A percentile compares a stretch with the other conserved stretches of the same genome.
Conservation (phyloP, 2,888 invertebrate genomes). For the Bombylius major region DNA sequence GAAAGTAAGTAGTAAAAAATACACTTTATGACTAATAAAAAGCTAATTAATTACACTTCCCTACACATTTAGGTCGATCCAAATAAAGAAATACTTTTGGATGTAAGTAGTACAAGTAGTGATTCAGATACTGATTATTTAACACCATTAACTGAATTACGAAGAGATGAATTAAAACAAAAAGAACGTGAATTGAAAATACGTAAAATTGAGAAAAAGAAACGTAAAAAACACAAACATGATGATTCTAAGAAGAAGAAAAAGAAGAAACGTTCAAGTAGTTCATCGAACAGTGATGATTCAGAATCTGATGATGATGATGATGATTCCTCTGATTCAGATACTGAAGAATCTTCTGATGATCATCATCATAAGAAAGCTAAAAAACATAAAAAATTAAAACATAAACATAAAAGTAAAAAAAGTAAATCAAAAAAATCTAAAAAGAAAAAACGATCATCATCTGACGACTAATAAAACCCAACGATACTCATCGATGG, state of each 20-base stretch:
- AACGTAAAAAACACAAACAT: slow-evolving; percentile 11
- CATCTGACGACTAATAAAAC: no score
- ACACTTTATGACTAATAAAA: neutral
- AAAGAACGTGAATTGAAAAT: slow-evolving; percentile 45
- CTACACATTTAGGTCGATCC: slow-evolving; percentile 56
- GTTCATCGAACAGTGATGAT: neutral
- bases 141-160: slow-evolving; percentile 67
- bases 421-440: no score
- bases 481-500: no score
- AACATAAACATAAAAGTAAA: no score
- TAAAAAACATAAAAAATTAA: neutral
- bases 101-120: slow-evolving; percentile 89
- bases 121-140: slow-evolving; percentile 69
- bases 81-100: slow-evolving; percentile 81
- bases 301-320: neutral
- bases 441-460: no score
- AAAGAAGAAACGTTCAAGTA: neutral
- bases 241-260: slow-evolving; percentile 15
- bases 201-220: slow-evolving; percentile 12
- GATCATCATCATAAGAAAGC: neutral
- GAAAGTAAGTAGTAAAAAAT: slow-evolving; percentile 40
- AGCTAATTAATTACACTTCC: neutral
- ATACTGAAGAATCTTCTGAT: neutral
- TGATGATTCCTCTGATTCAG: neutral
- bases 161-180: slow-evolving; percentile 63